Base-by-base conservation (phyloP, 1,140 invertebrate genomes). In the Ips nitidus region DNA sequence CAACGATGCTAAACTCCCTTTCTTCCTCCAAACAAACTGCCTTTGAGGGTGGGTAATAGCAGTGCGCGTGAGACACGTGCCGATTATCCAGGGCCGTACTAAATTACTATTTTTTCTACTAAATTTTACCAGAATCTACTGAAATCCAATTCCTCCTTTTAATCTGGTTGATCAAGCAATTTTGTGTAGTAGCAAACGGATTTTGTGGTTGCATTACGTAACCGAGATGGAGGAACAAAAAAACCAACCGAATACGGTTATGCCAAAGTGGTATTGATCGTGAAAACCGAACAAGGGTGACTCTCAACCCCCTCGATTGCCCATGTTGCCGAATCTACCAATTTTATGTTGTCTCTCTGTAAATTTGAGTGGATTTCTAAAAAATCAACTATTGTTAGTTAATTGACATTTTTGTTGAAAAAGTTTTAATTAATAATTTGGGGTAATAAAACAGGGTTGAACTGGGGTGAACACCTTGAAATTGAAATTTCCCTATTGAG, bases 21-120 rank as follows among this genome's bases (percentile, higher is more conserved):
- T 50, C 45, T 50, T 50, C 45, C 45, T 50, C 22, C 22, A 50
- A 50, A 8, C 7, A 50, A 55, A 47, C 4, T 55, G 37, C 52
- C 57, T 42, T 41, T 40, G 41, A 62, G 45, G 59, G 59, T 47
- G 43, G 36, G 43, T 62, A 62, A 52, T 41, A 62, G 59, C 42
- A 47, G n/a, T 62, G 59, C 59, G 59, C 59, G 42, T 37, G 59
- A 41, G 59, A 36, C 59, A 62, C 59, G 59, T 62, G 59, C 59
- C 2, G n/a, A 22, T 40, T 8, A 6, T 8, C 41, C n/a, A 41
- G 40, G 40, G 40, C n/a, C n/a, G 57, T 37, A 4, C 41, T 59
- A 22, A 59, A 59, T 7, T 59, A 59, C 4, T 4, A n/a, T 8
- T 61, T 38, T 61, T 58, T 58, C 22, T 38, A 40, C 41, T 3